Percentiles rank a stretch among this genome's conserved stretches.
Conservation (phyloP, 1,140 invertebrate genomes). For the Holotrichia oblita region DNA sequence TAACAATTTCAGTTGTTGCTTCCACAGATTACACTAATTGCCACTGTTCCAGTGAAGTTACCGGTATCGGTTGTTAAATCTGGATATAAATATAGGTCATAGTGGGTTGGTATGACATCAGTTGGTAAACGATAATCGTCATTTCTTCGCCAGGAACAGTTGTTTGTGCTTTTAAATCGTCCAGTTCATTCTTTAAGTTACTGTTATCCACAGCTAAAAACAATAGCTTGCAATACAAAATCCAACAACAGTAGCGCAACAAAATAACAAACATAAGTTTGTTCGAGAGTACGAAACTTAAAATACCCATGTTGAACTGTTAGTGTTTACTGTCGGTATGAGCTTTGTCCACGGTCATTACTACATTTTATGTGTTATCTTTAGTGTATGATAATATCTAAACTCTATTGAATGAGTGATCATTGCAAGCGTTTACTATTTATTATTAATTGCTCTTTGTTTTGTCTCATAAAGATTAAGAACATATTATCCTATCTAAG, state of each 20-base stretch:
- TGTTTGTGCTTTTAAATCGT: slow-evolving; percentile 2
- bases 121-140: slow-evolving; percentile 64
- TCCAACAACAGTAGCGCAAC: slow-evolving; percentile 45
- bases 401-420: background rate
- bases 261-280: slow-evolving; percentile 49
- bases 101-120: slow-evolving; percentile 73
- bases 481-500: too few relatives aligned
- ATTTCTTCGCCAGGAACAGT: slow-evolving; percentile 45
- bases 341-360: background rate
- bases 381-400: background rate
- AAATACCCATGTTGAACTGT: slow-evolving; percentile 43
- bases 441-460: too few relatives aligned
- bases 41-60: slow-evolving; percentile 75
- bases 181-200: slow-evolving; percentile 44
- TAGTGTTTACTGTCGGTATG: background rate
- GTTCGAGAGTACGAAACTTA: slow-evolving; percentile 46
- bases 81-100: slow-evolving; percentile 80
- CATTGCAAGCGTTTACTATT: too few relatives aligned
- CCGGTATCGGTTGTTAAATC: slow-evolving; percentile 74
- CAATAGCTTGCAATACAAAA: slow-evolving; percentile 49
- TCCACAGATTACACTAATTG: slow-evolving; percentile 72
- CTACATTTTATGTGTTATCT: background rate
- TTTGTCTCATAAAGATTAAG: too few relatives aligned
- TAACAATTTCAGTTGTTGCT: slow-evolving; percentile 67
- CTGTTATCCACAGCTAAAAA: slow-evolving; percentile 48